Percentiles rank a stretch among this genome's conserved stretches.
These are phyloP conservation scores for Anthopleura xanthogrammica DNA, from an alignment of 92 coral and sea anemone species.

Conservation along the genomic window DNA sequence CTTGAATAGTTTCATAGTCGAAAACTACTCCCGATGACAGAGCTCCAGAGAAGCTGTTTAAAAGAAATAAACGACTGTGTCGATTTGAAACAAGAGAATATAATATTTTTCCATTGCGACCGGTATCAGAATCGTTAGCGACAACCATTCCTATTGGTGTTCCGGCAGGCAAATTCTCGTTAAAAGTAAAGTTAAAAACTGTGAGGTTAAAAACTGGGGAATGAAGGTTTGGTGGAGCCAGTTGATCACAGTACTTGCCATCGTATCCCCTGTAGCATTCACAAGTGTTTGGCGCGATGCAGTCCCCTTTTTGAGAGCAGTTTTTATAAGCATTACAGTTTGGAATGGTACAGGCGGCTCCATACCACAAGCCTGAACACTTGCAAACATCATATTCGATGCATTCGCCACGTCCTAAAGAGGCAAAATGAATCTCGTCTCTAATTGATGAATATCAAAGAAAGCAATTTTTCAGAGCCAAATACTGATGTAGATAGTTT, in stretches of 20 bases:
- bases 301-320: constrained; percentile 58
- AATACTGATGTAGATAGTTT: too few species aligned
- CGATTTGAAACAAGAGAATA: constrained; percentile 16
- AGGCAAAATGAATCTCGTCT: too few species aligned
- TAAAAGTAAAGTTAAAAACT: constrained; percentile 35
- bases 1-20: constrained; percentile 39
- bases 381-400: constrained; percentile 45
- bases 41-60: constrained; percentile 47
- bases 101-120: constrained; percentile 51
- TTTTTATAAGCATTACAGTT: constrained; percentile 50
- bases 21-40: constrained; percentile 20
- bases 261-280: constrained; percentile 56
- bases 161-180: constrained; percentile 53
- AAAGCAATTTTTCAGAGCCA: too few species aligned
- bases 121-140: constrained; percentile 65
- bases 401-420: constrained; percentile 57
- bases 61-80: constrained; percentile 8
- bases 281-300: constrained; percentile 53
- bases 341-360: constrained; percentile 54
- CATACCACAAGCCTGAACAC: constrained; percentile 52
- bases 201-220: constrained; percentile 36
- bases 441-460: too few species aligned
- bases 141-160: constrained; percentile 44
- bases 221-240: constrained; percentile 43
- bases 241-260: constrained; percentile 43